phyloP scores from a whole-genome alignment of 2,797 vertebrate genomes.

The Erethizon dorsatum region DNA sequence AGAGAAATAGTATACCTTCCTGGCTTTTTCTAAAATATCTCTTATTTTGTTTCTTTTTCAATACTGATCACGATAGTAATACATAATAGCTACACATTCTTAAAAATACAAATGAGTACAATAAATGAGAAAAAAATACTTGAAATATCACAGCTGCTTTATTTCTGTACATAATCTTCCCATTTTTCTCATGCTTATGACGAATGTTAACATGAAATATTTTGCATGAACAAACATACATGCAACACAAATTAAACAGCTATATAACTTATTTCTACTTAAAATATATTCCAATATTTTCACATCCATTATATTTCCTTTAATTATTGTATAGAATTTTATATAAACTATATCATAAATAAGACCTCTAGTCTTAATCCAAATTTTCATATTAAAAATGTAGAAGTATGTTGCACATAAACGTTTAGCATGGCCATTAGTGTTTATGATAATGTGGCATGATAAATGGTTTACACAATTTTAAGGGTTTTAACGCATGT shows the following conservation, averaged over 20 bases:
- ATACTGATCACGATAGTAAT: slow-evolving; percentile 9
- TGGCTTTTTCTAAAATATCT: background rate
- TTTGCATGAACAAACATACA: background rate
- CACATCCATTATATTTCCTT: background rate
- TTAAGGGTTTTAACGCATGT: background rate
- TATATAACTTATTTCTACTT: background rate
- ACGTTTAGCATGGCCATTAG: background rate
- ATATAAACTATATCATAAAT: background rate
- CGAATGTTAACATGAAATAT: background rate
- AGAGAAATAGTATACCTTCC: background rate
- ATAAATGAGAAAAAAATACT: slow-evolving; percentile 11
- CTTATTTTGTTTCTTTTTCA: slow-evolving; percentile 34
- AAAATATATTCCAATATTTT: background rate
- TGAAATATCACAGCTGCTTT: background rate
- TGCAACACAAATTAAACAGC: background rate
- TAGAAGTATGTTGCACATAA: background rate
- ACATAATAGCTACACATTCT: background rate
- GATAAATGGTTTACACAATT: background rate
- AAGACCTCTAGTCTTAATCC: background rate
- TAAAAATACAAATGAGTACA: slow-evolving; percentile 9
- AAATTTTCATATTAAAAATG: background rate
- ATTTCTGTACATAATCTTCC: background rate
- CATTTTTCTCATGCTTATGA: background rate
- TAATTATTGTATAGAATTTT: background rate
- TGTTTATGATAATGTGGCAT: background rate